These are phyloP conservation scores for Siniperca chuatsi DNA, from an alignment of 2,113 vertebrate genomes.

Conservation along the genomic window DNA sequence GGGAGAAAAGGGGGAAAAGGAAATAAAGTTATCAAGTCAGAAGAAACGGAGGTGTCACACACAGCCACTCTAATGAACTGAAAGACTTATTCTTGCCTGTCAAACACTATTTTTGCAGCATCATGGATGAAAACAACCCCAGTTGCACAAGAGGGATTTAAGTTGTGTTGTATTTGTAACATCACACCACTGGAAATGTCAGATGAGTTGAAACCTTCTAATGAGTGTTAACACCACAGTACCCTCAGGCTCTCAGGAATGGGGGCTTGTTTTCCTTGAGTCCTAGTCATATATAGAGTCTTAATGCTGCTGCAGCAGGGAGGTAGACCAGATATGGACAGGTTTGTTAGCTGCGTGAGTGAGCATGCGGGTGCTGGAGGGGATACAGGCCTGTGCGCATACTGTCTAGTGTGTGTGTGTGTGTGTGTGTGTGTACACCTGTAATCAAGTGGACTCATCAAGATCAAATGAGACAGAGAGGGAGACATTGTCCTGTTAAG, in stretches of 20 bases:
- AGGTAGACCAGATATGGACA: constrained; percentile 31
- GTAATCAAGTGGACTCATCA: constrained; percentile 60
- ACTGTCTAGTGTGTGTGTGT: constrained; percentile 21
- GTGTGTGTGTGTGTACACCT: constrained; percentile 28
- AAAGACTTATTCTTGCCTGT: constrained; percentile 3
- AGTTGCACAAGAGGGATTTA: not conserved
- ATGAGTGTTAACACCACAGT: constrained; percentile 27
- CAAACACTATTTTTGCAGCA: constrained; percentile 2
- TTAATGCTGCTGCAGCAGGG: constrained; percentile 38
- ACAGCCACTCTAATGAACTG: not conserved
- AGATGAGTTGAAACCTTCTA: constrained; percentile 18
- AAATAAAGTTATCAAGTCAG: constrained; percentile 52
- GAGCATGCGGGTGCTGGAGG: constrained; percentile 42
- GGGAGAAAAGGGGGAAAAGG: constrained; percentile 11
- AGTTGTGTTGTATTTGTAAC: constrained; percentile 13
- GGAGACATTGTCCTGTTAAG: constrained; percentile 44
- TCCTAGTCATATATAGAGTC: constrained; percentile 26
- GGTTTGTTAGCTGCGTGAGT: constrained; percentile 40
- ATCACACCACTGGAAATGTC: constrained; percentile 14
- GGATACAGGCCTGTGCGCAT: constrained; percentile 43
- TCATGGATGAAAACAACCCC: not conserved
- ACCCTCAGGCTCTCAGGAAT: constrained; percentile 33
- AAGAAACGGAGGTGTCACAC: constrained; percentile 29
- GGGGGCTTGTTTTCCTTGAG: constrained; percentile 51
- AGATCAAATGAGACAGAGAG: constrained; percentile 48